Percentiles rank a stretch among this genome's conserved stretches.
These are phyloP conservation scores for Eledona agricola DNA, from an alignment of 2,888 invertebrate genomes.

Conservation along the genomic window DNA sequence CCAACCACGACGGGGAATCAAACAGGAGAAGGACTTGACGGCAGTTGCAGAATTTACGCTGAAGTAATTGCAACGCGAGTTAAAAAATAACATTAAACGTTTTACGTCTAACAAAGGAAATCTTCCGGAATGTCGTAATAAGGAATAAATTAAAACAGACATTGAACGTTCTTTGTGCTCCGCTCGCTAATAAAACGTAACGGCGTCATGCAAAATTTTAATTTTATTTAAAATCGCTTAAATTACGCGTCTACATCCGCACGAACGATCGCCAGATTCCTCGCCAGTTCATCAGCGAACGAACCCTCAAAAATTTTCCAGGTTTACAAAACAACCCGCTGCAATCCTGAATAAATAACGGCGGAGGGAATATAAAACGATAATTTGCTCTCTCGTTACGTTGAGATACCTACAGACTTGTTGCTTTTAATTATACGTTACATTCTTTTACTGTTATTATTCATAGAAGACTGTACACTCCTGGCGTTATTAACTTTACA, in stretches of 20 bases:
- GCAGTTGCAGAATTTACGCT: slow-evolving; percentile 14
- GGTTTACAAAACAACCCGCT: slow-evolving; percentile 8
- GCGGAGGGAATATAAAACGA: slow-evolving; percentile 12
- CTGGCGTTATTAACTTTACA: slow-evolving; percentile 12
- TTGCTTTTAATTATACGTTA: slow-evolving; percentile 20
- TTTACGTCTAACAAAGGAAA: slow-evolving; percentile 14
- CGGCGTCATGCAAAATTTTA: slow-evolving; percentile 19
- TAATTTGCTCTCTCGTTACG: slow-evolving; percentile 12
- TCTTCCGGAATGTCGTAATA: slow-evolving; percentile 26
- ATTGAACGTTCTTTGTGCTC: slow-evolving; percentile 28
- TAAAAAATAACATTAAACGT: slow-evolving; percentile 19
- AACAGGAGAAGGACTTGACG: neutral
- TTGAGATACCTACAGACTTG: slow-evolving; percentile 10
- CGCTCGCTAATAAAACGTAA: slow-evolving; percentile 28
- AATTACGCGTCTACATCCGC: slow-evolving; percentile 11
- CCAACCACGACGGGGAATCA: no score
- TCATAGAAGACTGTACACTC: slow-evolving; percentile 5
- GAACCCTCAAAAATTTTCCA: slow-evolving; percentile 8
- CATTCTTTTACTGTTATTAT: slow-evolving; percentile 16
- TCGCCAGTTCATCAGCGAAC: slow-evolving; percentile 6
- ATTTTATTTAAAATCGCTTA: slow-evolving; percentile 29
- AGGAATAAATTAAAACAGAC: slow-evolving; percentile 31
- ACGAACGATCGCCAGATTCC: neutral
- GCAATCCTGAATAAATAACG: slow-evolving; percentile 13
- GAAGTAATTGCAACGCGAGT: slow-evolving; percentile 13